Evolutionary conservation across 2,113 vertebrate species (phyloP), one percentile per base, ranked within the genome.

Genomic region (Dicrurus megarhynchus): DNA sequence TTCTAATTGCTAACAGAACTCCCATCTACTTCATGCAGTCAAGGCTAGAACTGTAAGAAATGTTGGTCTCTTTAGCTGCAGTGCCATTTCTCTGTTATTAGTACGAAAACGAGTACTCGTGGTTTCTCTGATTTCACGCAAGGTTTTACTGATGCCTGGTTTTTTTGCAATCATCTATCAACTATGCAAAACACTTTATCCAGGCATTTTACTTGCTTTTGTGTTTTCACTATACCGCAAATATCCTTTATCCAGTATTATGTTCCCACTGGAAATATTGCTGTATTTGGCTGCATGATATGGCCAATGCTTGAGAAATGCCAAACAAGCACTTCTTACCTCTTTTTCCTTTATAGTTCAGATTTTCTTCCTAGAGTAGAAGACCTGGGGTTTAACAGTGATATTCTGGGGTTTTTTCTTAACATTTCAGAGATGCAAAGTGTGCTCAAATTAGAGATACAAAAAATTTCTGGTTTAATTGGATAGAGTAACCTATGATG

Each of bases 1-100:
- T 67, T 91, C 17, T 89, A 68, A 91, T 78, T 95, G 71, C 56
- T 79, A 75, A 78, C 75, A 94, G 78, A 93, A 73, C 35, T 89
- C 33, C 9, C 44, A 89, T 46, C 28, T 81, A 52, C 57, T 90
- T 90, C 73, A 70, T 4, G 3, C 42, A 64, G 55, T 55, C 33
- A 74, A 64, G 19, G 30, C 50, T 81, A 84, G 42, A 87, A 70
- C 65, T 70, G 27, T 27, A 82, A 84, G 71, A 87, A 64, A 85
- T 42, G 2, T 30, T 79, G 13, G 35, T 73, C 39, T 84, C 60
- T 80, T 42, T 35, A 82, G 50, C 22, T 1, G 1, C n/a, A 52
- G 39, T 60, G 37, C 22, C 15, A 49, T 84, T 93, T 92, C 63
- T 94, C 27, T 67, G 3, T 52, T 80, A 26, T 50, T 92, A 67